Evolutionary conservation across 1,140 invertebrate species (phyloP), one percentile per base, ranked within the genome.

Genomic region (Ceratoteleas bidentatus): DNA sequence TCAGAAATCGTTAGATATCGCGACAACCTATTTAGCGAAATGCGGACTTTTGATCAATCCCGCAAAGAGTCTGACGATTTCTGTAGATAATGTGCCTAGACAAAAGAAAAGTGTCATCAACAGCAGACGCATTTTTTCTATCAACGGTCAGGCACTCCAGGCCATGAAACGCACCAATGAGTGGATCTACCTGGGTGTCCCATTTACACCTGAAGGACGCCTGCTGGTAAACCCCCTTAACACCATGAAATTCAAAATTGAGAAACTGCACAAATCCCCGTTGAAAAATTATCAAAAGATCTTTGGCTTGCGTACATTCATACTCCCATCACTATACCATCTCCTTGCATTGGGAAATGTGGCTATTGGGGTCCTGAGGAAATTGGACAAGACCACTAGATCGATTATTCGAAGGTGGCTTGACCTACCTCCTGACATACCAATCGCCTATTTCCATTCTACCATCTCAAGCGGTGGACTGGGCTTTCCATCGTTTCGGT

Each of bases 401-500:
- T 13, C 33, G 3, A 10, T 0, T 0, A 5, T 70, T 3, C 60
- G 73, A 3, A 85, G 87, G n/a, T 53, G 50, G 50, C 9, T 53
- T 3, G 50, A n/a, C 32, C 50, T 53, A 11, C 24, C 24, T 1
- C 6, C 0, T 5, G 50, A 53, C 24, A 53, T 6, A 11, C 8
- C 24, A 0, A n/a, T 13, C 0, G 9, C 50, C 6, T 53, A 53
- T 32, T 53, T 53, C 24, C 50, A 53, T 11, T 16, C 50, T 0
- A 1, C 6, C 3, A 33, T 53, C 68, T 87, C 88, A 10, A 50
- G 16, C 11, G 56, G 68, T 5, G 64, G 69, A 0, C 54, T 80
- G 5, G 50, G 14, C 0, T 33, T 85, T 3, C 33, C 33, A 3
- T 53, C 50, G 4, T n/a, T 33, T 53, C 0, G 50, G 4, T 56